Base-by-base conservation (phyloP, 2,113 vertebrate species). In the Trogon melanurus region DNA sequence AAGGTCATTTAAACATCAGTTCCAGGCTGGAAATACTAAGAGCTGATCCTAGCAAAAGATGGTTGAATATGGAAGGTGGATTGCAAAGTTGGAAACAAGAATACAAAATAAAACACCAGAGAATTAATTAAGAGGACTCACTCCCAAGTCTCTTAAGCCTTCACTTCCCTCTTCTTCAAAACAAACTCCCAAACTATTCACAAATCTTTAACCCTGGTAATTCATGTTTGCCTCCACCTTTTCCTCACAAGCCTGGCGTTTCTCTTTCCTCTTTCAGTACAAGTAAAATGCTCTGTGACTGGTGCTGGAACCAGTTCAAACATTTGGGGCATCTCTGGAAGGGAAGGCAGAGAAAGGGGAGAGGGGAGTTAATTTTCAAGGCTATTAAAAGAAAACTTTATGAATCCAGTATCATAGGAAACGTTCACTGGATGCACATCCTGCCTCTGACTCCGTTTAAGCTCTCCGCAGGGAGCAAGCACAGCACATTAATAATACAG, bases 351-450 rank as follows among this genome's bases (percentile, higher is more conserved):
- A 81, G 80, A 84, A 92, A 71, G 38, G 29, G 51, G 65, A 85
- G 44, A 86, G 32, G 15, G 56, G 69, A 95, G 61, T 79, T 91
- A 71, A 84, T 64, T 92, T 94, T 72, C 76, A 72, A 89, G 53
- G 45, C 69, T 61, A 44, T 62, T 83, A 41, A 69, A 74, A 88
- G 11, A 80, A 84, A 60, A 8, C 16, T 53, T 78, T 73, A 88
- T 66, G 83, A 91, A 74, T 67, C 20, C 41, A 65, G 57, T 60
- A 87, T 78, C 69, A 80, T 32, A 95, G 91, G 91, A 96, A 93
- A 64, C n/a, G 57, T 95, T 96, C 86, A 64, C 65, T 92, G 89
- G 57, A 81, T 87, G 84, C 48, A 93, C 83, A 93, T 95, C 88
- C 92, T 86, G 86, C 74, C 79, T 93, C 83, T 92, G 86, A 56